A percentile compares a stretch with the other conserved stretches of the same genome.
phyloP scores from a whole-genome alignment of 2,888 invertebrate species.

The Ennomos fuscantarius region DNA sequence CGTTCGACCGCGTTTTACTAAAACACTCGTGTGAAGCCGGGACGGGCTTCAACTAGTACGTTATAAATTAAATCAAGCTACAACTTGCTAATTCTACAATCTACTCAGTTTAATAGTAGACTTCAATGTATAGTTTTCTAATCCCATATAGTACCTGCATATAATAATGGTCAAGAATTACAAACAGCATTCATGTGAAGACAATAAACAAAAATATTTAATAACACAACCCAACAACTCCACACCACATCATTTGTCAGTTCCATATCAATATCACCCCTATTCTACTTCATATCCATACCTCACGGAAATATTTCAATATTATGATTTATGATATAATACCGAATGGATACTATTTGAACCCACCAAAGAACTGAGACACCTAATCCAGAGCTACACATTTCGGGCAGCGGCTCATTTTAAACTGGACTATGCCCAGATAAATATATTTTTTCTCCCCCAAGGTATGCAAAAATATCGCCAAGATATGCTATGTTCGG shows the following conservation, averaged over 20 bases:
- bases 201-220: slow-evolving; percentile 46
- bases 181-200: not conserved
- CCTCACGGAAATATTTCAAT: slow-evolving; percentile 74
- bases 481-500: slow-evolving; percentile 65
- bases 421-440: slow-evolving; percentile 55
- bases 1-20: too few relatives aligned
- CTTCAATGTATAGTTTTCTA: too few relatives aligned
- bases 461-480: slow-evolving; percentile 80
- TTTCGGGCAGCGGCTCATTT: slow-evolving; percentile 34
- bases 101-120: too few relatives aligned
- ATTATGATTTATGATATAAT: slow-evolving; percentile 79
- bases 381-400: not conserved
- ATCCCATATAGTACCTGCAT: too few relatives aligned
- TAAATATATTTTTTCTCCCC: slow-evolving; percentile 72
- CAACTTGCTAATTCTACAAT: too few relatives aligned
- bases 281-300: slow-evolving; percentile 61
- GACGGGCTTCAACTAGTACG: too few relatives aligned
- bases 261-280: slow-evolving; percentile 77
- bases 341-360: slow-evolving; percentile 48
- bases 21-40: too few relatives aligned
- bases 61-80: too few relatives aligned
- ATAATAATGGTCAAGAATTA: too few relatives aligned
- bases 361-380: slow-evolving; percentile 5
- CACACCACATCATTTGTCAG: slow-evolving; percentile 76
- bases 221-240: slow-evolving; percentile 47